A percentile compares a stretch with the other conserved stretches of the same genome.
phyloP scores from a whole-genome alignment of 1,140 invertebrate species.

The Stenopsyche tienmushanensis region DNA sequence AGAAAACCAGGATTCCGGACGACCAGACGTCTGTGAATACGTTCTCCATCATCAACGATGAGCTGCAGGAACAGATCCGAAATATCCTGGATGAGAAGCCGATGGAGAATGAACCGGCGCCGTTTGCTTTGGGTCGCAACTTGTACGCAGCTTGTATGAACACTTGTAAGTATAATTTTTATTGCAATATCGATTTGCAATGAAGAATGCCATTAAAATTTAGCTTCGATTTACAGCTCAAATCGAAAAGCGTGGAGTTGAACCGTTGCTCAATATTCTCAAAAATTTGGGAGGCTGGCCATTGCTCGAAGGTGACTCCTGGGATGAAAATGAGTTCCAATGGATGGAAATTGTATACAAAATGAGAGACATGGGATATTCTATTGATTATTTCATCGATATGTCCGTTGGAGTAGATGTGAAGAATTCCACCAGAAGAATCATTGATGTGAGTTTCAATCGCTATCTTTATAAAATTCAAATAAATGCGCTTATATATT shows the following conservation, averaged over 20 bases:
- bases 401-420: constrained; percentile 87
- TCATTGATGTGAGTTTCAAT: constrained; percentile 79
- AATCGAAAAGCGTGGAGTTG: constrained; percentile 59
- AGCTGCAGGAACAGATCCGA: constrained; percentile 76
- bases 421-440: constrained; percentile 83
- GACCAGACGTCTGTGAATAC: constrained; percentile 79
- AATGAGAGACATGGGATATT: constrained; percentile 77
- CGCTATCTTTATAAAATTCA: neutral
- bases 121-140: constrained; percentile 74
- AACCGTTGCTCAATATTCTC: constrained; percentile 70
- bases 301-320: constrained; percentile 73
- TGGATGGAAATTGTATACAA: constrained; percentile 83
- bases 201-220: neutral
- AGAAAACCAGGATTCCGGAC: constrained; percentile 73
- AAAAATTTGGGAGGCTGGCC: constrained; percentile 88
- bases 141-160: constrained; percentile 86
- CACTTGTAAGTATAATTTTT: constrained; percentile 63
- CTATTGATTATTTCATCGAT: constrained; percentile 90
- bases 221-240: constrained; percentile 15
- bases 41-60: constrained; percentile 78
- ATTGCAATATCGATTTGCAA: constrained; percentile 1
- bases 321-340: constrained; percentile 70
- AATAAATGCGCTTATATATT: no score
- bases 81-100: constrained; percentile 71
- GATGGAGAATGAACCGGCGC: constrained; percentile 64